Evolutionary conservation across 2,113 vertebrate species (phyloP), one percentile per base, ranked within the genome.

Genomic region (Pyrgilauda ruficollis): DNA sequence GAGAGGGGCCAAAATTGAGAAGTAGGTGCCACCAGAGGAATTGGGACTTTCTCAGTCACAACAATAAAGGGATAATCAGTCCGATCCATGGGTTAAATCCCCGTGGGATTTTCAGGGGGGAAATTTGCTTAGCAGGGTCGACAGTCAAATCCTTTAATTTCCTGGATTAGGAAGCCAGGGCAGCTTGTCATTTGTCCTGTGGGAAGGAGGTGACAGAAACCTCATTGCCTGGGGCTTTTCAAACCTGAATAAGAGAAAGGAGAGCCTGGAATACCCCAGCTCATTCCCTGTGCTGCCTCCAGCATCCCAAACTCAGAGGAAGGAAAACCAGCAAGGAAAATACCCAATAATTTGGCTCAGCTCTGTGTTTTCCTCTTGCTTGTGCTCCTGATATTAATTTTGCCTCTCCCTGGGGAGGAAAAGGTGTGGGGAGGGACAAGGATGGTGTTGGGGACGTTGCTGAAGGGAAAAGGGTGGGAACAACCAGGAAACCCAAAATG

Each of bases 141-240:
- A 49, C 30, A 14, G 53, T 64, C 88, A 94, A 97, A 97, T 93
- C 95, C 89, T 91, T 96, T 97, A 88, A 97, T 97, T 97, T 97
- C 91, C 96, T 94, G 95, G 96, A 97, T 97, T 97, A 97, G 64
- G 82, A 76, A 94, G 87, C 13, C 87, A 95, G 68, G 41, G 9
- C 76, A 67, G 72, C n/a, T 83, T 49, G 70, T 43, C 76, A 11
- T 76, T 69, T 41, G 80, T 64, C 79, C 84, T 58, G 83, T 11
- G 0, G 14, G 49, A 68, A 82, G 27, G 14, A 90, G 39, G 22
- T 0, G 3, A 62, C 78, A 74, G 75, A 73, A 85, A 77, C 44
- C 41, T 84, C 72, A 59, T 30, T 46, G 55, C 35, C 13, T 3
- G 4, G 67, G 23, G 43, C 43, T 70, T 80, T 79, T 66, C 74